Base-by-base conservation (phyloP, 2,888 invertebrate genomes). In the Antitype chi region DNA sequence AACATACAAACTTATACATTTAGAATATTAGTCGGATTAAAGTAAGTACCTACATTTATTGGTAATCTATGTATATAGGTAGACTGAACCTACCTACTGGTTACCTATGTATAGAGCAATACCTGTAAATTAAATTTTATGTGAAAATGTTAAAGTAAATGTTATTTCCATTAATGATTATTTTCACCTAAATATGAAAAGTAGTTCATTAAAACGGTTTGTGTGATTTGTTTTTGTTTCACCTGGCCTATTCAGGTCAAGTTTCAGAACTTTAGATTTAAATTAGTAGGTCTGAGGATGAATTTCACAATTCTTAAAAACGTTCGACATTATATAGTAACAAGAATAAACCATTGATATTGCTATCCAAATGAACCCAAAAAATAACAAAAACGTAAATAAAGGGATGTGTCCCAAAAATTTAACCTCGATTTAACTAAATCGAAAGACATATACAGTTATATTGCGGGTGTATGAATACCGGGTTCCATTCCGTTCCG, bases 341-440 rank as follows among this genome's bases (percentile, higher is more conserved):
- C 23, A 67, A 68, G 32, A 68, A 32, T 20, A 32, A 17, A 52
- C 23, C n/a, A 32, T 17, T 17, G 15, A 49, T 53, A 53, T 55
- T 76, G n/a, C 25, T 28, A 17, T 28, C 28, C 7, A 66, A 77
- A 76, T 77, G 57, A 66, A 66, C 76, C 77, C 17, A 66, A 66
- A 64, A 25, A 64, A 70, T 43, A 70, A 73, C 49, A 70, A 62
- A 62, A 66, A 71, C 59, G 43, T 38, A 68, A 80, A 74, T 70
- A 84, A 67, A 80, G 80, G 60, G 63, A 64, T 32, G 25, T 75
- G 70, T 64, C 63, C 64, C 77, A 76, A 79, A 76, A 80, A 77
- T 77, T 84, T 91, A 90, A 91, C 92, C 91, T 91, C 89, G 89
- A 91, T 92, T 90, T 90, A 90, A 93, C 87, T 88, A 87, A 90